Evolutionary conservation across 1,140 invertebrate species (phyloP).

Genomic region (Zeugodacus cucurbitae): DNA sequence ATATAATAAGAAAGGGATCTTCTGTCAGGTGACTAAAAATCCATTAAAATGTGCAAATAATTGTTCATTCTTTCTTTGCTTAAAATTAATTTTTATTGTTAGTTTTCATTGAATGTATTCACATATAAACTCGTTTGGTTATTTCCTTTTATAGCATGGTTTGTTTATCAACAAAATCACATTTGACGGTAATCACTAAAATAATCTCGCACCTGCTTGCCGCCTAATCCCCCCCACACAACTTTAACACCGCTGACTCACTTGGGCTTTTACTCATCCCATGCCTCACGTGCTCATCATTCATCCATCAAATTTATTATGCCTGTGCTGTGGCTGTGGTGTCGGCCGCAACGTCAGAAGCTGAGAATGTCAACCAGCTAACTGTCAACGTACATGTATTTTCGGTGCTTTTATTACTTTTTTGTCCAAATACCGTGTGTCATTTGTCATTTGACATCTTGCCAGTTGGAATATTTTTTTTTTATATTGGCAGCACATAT

Average conservation of each 20-base stretch:
- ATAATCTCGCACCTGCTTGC: background rate
- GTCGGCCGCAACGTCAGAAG: background rate
- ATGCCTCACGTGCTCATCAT: background rate
- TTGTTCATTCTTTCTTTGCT: too few relatives aligned
- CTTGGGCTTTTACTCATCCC: background rate
- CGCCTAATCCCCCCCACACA: background rate
- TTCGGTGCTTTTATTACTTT: background rate
- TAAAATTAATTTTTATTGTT: too few relatives aligned
- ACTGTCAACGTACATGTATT: background rate
- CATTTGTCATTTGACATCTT: slow-evolving; percentile 4
- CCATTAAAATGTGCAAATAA: too few relatives aligned
- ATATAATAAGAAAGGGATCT: too few relatives aligned
- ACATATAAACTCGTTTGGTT: too few relatives aligned
- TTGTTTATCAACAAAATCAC: background rate
- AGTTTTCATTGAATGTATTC: too few relatives aligned
- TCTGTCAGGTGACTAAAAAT: too few relatives aligned
- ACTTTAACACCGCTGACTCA: background rate
- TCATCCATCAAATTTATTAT: background rate
- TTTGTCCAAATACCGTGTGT: background rate
- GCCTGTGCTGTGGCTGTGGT: background rate
- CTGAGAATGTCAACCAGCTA: background rate
- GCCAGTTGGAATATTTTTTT: background rate
- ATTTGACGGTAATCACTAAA: background rate
- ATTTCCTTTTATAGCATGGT: too few relatives aligned
- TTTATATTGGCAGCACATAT: background rate